Base-by-base conservation (phyloP, 2,113 vertebrate species). In the Stictonetta naevosa region DNA sequence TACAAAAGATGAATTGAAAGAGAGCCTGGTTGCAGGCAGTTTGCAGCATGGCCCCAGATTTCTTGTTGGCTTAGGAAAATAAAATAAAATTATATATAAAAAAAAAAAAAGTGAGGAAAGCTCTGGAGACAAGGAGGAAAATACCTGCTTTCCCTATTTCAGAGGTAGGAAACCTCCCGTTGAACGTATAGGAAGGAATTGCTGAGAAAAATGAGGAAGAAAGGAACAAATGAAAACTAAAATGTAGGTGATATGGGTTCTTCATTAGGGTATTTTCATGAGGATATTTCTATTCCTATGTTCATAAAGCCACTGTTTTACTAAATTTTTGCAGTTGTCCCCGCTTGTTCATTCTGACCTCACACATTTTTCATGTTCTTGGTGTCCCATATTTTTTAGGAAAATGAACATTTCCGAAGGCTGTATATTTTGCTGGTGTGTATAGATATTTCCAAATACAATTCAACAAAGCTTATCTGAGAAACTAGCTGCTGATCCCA, bases 261-360 rank as follows among this genome's bases (percentile, higher is more conserved):
- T 83, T 88, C 46, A 56, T 7, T 42, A 62, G 29, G 26, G 60
- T n/a, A 52, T 75, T 91, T 29, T n/a, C n/a, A 56, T 7, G 46
- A 62, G 29, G 26, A 62, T n/a, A 52, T 75, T 91, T 29, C 26
- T n/a, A 46, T 80, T 76, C 50, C 36, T 69, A 2, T 56, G 10
- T 66, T 31, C 73, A 15, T 55, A 53, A 72, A 76, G 46, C 42
- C 31, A 83, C 8, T 42, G 20, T 58, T 94, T 81, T 87, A 21
- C 36, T 44, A 72, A 34, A 78, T 58, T 84, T 77, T 91, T 86
- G 60, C 60, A 79, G 44, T 77, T 64, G 58, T 83, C 76, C 62
- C 44, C 19, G 5, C 78, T 92, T 88, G 40, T 88, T 95, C 53
- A 42, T 94, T 96, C 93, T 87, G 96, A 93, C 66, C 53, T 95